Evolutionary conservation across 2,113 vertebrate genomes (phyloP), one percentile per base, ranked within the genome.

Genomic region (Chaenogobius annularis): DNA sequence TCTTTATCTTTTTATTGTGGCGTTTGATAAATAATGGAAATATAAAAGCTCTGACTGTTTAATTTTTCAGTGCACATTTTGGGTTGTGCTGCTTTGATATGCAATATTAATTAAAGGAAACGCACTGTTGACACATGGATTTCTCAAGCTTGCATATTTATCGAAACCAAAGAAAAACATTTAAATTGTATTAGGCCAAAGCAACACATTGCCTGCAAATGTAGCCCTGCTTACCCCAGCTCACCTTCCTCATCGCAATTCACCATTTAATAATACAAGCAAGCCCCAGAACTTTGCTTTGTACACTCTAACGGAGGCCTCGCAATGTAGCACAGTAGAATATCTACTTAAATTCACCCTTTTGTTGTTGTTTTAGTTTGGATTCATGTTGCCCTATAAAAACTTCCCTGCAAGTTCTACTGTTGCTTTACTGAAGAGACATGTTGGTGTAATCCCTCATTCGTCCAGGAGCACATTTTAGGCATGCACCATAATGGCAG

Each of bases 251-350:
- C 78, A 77, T 72, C 83, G 63, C 47, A 69, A 77, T 69, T 65
- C 79, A 70, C 69, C 68, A 44, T 74, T 79, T 80, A 81, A 75
- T 76, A 83, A 79, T 20, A 80, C 78, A 70, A 72, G 40, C 74
- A 66, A 72, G 44, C 37, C 65, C 69, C 79, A 61, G 44, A 71
- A 72, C 35, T 55, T 73, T 80, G 3, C 35, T 66, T 66, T 73
- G 31, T 64, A 23, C 43, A 22, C 22, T 68, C n/a, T 20, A 70
- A 68, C 35, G 65, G 66, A 55, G 70, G 66, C 72, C 74, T 77
- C 50, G 55, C 66, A 80, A 75, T 79, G 68, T 62, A 83, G 76
- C 10, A 13, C 7, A 46, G 6, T 7, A 40, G 37, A 40, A 35
- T 35, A 35, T 6, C 37, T 40, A 9, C 37, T 40, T 2, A 9